Base-by-base conservation (phyloP, 1,140 invertebrate species). In the Ostrea edulis region DNA sequence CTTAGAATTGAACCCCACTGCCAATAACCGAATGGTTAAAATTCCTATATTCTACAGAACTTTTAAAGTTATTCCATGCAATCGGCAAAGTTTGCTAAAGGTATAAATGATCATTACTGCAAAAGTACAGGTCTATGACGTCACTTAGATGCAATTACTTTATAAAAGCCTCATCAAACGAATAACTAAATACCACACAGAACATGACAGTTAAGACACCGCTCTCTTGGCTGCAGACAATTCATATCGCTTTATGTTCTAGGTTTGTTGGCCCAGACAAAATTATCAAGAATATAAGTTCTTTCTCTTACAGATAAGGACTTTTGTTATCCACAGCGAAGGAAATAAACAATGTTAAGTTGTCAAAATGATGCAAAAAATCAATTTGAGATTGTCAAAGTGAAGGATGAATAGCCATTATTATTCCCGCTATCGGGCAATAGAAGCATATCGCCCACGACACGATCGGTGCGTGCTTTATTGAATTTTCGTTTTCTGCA, bases 361-460 rank as follows among this genome's bases (percentile, higher is more conserved):
- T 71, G 68, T 71, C 68, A 71, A 29, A 71, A 71, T n/a, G 68
- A 71, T 71, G 12, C 68, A 25, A 71, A 71, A 71, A 71, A 71
- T 71, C 68, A 71, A 71, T 71, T 35, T 35, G 29, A 71, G 68
- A 71, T 25, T 71, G 68, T 71, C 68, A 71, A 71, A 71, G 68
- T 71, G 12, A 8, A 12, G 25, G 22, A 12, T 8, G 68, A 71
- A 25, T 71, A 71, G 29, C 68, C 68, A 71, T 71, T 71, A 71
- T 71, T 71, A 71, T 71, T 71, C 29, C 35, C 22, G 68, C 68
- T 71, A 71, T 71, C 68, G 14, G 68, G 68, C 68, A 25, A 71
- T 71, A 14, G 68, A 71, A 35, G 25, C 68, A 22, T 71, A 71
- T 71, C 68, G 68, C 68, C 68, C 68, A 71, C 68, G 68, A 71